Evolutionary conservation across 2,113 vertebrate species (phyloP), one percentile per base, ranked within the genome.

Genomic region (Lamprotornis superbus): DNA sequence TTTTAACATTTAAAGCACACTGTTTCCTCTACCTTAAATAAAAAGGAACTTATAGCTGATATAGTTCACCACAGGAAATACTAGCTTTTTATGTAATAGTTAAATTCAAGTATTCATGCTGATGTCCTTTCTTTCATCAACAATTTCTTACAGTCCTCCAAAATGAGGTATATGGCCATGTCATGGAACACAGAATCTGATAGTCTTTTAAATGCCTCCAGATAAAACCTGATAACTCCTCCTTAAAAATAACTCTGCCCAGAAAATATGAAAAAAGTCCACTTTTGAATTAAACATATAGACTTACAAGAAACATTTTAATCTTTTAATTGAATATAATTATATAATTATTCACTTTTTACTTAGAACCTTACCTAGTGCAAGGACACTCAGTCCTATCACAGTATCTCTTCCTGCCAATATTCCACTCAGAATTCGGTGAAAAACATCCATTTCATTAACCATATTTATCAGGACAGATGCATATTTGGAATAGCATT

Each of bases 401-500:
- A 98, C 83, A 42, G 95, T 98, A 53, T 98, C 96, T 97, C 95
- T 98, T 97, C 97, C 97, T 33, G 97, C 96, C 97, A 98, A 96
- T 57, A 98, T 98, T 74, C 98, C 98, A 49, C 98, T 96, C 33
- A 98, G 96, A 89, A 97, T 94, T 53, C 91, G 98, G 42, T 98
- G 98, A 82, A 98, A 98, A 82, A 94, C 56, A 67, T 98, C 97
- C 55, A 91, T 95, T 77, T 98, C 97, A 60, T 98, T 98, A 68
- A 98, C 94, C 88, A 91, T 93, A 31, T 70, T 86, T 90, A 98
- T 95, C 82, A 98, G 71, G 53, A 97, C 89, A 37, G 97, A 92
- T 5, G 97, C 96, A 69, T 98, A 98, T 24, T 94, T 87, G 70
- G 97, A 98, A 90, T 98, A 98, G 87, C 98, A 98, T 78, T 98